phyloP scores from a whole-genome alignment of 2,113 vertebrate species.

The Thunnus maccoyii region DNA sequence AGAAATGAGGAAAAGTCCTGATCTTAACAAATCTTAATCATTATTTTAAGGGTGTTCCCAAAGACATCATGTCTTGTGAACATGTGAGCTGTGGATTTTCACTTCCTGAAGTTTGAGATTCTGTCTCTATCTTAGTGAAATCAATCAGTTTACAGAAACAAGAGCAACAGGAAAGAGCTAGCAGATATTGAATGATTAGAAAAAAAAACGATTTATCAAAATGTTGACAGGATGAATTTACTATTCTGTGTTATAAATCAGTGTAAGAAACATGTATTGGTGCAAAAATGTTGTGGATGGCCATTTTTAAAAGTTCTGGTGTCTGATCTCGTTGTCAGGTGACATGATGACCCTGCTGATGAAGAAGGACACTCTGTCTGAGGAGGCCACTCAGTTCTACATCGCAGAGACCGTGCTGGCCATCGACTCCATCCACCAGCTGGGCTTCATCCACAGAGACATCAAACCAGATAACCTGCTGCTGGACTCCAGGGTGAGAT shows the following conservation, averaged over 20 bases:
- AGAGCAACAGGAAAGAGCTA: too few relatives aligned
- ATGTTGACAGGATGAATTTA: neutral
- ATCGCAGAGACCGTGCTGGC: constrained; percentile 98
- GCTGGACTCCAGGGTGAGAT: constrained; percentile 92
- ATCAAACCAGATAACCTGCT: constrained; percentile 99
- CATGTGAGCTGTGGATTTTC: too few relatives aligned
- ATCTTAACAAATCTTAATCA: too few relatives aligned
- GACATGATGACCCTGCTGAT: constrained; percentile 99
- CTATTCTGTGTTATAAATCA: neutral
- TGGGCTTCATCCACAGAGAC: constrained; percentile 98
- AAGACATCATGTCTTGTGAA: too few relatives aligned
- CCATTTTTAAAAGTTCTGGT: neutral
- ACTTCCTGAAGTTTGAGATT: too few relatives aligned
- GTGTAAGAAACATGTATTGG: neutral
- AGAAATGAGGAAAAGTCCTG: too few relatives aligned
- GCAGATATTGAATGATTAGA: too few relatives aligned
- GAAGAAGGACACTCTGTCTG: constrained; percentile 98
- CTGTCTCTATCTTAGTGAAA: too few relatives aligned
- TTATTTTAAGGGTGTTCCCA: too few relatives aligned
- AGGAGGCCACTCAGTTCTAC: constrained; percentile 98
- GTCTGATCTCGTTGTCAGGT: constrained; percentile 80
- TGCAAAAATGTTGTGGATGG: neutral
- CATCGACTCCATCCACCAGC: constrained; percentile 98
- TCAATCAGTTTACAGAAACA: too few relatives aligned
- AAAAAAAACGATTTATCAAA: too few relatives aligned